Percentiles rank a stretch among this genome's conserved stretches.
These are phyloP conservation scores for Caenorhabditis doughertyi DNA, from an alignment of 2,888 invertebrate genomes.

Conservation along the genomic window DNA sequence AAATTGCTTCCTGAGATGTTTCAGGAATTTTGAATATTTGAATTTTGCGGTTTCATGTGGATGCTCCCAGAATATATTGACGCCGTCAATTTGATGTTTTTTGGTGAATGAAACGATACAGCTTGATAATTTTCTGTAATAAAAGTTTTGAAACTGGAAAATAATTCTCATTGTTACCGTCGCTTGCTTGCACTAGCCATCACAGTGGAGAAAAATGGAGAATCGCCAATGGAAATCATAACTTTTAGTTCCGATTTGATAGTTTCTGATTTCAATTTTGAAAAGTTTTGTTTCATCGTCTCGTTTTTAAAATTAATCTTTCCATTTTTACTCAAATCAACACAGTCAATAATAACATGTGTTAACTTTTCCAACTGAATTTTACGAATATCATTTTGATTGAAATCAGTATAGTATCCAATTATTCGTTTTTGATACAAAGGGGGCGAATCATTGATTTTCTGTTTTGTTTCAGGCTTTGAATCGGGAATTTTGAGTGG, in stretches of 20 bases:
- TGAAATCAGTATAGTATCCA: constrained; percentile 7
- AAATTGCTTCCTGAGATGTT: not conserved
- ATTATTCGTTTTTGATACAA: not conserved
- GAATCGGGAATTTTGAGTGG: not conserved
- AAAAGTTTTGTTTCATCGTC: not conserved
- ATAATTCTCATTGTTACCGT: not conserved
- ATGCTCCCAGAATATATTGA: constrained; percentile 18
- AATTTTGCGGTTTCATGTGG: constrained; percentile 12
- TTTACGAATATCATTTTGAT: not conserved
- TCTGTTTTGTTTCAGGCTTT: not conserved
- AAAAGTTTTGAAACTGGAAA: not conserved
- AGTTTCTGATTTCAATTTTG: not conserved
- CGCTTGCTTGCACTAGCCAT: not conserved
- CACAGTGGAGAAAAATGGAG: not conserved
- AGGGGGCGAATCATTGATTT: not conserved
- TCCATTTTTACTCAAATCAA: not conserved
- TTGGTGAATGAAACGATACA: not conserved
- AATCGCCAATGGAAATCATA: constrained; percentile 22
- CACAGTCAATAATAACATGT: not conserved
- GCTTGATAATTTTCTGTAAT: not conserved
- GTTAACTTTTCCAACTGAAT: not conserved
- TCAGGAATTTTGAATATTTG: constrained; percentile 13
- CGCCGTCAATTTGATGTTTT: constrained; percentile 6
- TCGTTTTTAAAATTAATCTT: not conserved
- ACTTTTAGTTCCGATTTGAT: not conserved